A percentile compares a stretch with the other conserved stretches of the same genome.
phyloP scores from a whole-genome alignment of 2,797 vertebrate species.

The Liasis olivaceus region DNA sequence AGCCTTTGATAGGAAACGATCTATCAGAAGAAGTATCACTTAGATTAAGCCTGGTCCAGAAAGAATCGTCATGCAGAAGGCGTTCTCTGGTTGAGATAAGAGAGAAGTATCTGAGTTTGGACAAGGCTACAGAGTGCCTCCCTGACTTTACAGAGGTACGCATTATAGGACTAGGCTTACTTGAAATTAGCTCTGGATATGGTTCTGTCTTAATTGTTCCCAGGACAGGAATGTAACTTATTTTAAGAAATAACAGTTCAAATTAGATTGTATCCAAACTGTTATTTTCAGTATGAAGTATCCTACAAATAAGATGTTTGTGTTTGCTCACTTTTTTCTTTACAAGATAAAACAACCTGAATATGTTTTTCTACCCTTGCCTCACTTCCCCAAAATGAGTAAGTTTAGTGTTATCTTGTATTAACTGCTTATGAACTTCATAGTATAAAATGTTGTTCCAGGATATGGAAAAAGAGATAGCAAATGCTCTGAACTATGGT shows the following conservation, averaged over 20 bases:
- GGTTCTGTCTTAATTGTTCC: not conserved
- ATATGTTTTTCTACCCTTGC: not conserved
- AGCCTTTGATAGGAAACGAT: conserved; percentile 69
- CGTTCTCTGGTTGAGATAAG: conserved; percentile 22
- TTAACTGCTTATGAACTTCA: not conserved
- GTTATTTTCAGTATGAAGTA: not conserved
- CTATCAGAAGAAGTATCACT: conserved; percentile 78
- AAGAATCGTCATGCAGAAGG: conserved; percentile 58
- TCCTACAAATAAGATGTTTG: not conserved
- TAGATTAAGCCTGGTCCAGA: conserved; percentile 78
- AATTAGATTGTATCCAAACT: not conserved
- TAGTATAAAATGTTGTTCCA: conserved; percentile 55
- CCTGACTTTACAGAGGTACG: conserved; percentile 84
- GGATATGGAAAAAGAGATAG: conserved; percentile 89
- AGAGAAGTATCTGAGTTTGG: conserved; percentile 52
- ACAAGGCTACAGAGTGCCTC: conserved; percentile 62
- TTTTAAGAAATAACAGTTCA: not conserved
- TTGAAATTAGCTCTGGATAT: conserved; percentile 3
- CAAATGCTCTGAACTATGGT: conserved; percentile 76
- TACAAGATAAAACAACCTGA: not conserved
- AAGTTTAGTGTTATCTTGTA: not conserved
- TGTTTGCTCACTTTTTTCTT: not conserved
- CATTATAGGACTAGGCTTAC: not conserved
- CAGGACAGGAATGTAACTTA: not conserved
- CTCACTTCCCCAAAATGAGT: too few species aligned